Percentiles rank a stretch among this genome's conserved stretches.
These are phyloP conservation scores for Malthinus flaveolus DNA, from an alignment of 2,888 invertebrate species.

Conservation along the genomic window DNA sequence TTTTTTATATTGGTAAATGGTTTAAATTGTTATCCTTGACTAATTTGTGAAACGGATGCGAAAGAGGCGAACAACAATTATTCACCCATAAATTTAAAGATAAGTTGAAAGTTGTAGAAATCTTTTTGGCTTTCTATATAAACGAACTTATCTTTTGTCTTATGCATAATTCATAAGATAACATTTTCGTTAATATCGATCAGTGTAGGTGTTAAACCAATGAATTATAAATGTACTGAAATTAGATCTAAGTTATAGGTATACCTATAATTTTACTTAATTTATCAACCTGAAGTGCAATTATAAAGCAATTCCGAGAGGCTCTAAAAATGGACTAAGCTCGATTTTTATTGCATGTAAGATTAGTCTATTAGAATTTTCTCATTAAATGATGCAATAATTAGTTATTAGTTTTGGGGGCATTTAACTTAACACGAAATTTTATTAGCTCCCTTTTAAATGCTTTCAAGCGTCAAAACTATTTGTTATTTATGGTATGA, in stretches of 20 bases:
- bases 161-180: slow-evolving; percentile 45
- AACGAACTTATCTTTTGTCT: slow-evolving; percentile 35
- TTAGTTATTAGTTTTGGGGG: too few relatives aligned
- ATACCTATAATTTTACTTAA: slow-evolving; percentile 41
- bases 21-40: background rate
- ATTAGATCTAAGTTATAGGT: slow-evolving; percentile 37
- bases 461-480: too few relatives aligned
- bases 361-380: slow-evolving; percentile 3
- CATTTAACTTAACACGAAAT: too few relatives aligned
- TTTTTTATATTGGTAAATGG: too few relatives aligned
- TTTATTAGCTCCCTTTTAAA: too few relatives aligned
- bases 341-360: slow-evolving; percentile 11
- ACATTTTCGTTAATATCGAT: slow-evolving; percentile 40
- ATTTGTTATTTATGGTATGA: too few relatives aligned
- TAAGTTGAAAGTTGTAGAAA: slow-evolving; percentile 32
- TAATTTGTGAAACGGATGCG: slow-evolving; percentile 19
- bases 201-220: slow-evolving; percentile 47
- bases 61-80: slow-evolving; percentile 27
- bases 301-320: slow-evolving; percentile 15
- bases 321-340: slow-evolving; percentile 1
- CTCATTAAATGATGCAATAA: background rate
- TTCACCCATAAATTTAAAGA: slow-evolving; percentile 24
- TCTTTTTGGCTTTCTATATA: slow-evolving; percentile 28
- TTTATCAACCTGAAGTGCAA: slow-evolving; percentile 34
- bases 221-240: slow-evolving; percentile 49